These are phyloP conservation scores for Melanotaenia trifasciata DNA, from an alignment of 2,797 vertebrate genomes.

Conservation along the genomic window DNA sequence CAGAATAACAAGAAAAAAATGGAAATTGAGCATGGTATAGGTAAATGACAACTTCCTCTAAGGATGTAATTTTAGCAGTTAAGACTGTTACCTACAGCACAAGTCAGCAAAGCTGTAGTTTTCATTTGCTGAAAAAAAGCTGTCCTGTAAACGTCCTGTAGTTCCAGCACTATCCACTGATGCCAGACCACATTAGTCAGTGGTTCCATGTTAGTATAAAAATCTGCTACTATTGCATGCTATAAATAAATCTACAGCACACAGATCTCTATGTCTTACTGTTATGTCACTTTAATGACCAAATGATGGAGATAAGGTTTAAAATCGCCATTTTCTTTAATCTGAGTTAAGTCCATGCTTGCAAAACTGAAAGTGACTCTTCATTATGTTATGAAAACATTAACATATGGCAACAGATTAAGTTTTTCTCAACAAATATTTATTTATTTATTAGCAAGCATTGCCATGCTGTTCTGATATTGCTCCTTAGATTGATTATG, in stretches of 20 bases:
- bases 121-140: slow-evolving; percentile 4
- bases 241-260: slow-evolving; percentile 13
- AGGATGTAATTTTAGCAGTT: slow-evolving; percentile 17
- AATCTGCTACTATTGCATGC: slow-evolving; percentile 8
- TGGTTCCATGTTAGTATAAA: background rate
- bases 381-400: background rate
- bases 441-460: background rate
- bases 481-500: background rate
- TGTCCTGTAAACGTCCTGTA: background rate
- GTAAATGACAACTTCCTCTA: background rate
- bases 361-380: background rate
- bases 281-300: background rate
- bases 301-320: slow-evolving; percentile 11
- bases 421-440: background rate
- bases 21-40: background rate
- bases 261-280: background rate
- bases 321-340: background rate
- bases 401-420: background rate
- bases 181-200: slow-evolving; percentile 15
- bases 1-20: background rate
- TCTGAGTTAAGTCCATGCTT: background rate
- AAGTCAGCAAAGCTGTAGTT: slow-evolving; percentile 2
- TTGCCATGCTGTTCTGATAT: too few relatives aligned
- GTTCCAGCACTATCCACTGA: slow-evolving; percentile 1
- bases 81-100: background rate